Evolutionary conservation across 92 coral and sea anemone species (phyloP), one percentile per base, ranked within the genome.

Genomic region (Palythoa heliodiscus): DNA sequence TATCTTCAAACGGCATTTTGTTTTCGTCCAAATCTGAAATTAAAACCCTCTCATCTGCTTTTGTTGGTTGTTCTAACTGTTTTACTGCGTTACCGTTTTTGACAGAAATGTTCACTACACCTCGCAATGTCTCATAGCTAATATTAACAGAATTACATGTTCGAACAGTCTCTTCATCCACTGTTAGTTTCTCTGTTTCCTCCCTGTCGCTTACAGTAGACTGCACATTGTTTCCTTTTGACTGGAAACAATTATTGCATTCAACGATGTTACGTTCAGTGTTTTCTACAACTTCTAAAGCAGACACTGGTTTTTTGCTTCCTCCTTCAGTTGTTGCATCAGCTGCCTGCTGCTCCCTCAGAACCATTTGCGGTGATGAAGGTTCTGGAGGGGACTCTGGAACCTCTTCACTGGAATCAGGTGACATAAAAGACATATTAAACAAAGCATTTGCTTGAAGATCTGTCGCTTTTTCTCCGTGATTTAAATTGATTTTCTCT

Each of bases 391-490:
- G 98, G 3, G 98, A 94, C n/a, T 39, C 48, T 22, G 83, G 74
- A 19, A 64, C 72, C 20, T 71, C 84, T 7, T 67, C 83, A 14
- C 47, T 40, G 23, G 89, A 48, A 8, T 39, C 76, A 19, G 95
- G 98, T 43, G 98, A 94, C 87, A 89, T 74, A 61, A 71, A 90
- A 5, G 98, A 94, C 98, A 94, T 94, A 76, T 90, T 92, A 60
- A 92, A 94, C 40, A 94, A 81, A 0, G 95, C 98, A 68, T 91
- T 92, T 17, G 91, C 93, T 52, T 86, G 92, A 16, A 90, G 78
- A 24, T 82, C 87, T 10, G 87, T 20, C 8, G 70, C 76, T 67
- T 61, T 24, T 81, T 77, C 48, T 73, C 57, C 61, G n/a, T 37
- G 68, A 78, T 55, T 55, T 3, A 54, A 10, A 25, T 6, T 11